Evolutionary conservation across 2,113 vertebrate genomes (phyloP).

Genomic region (Phalacrocorax brasilianus): DNA sequence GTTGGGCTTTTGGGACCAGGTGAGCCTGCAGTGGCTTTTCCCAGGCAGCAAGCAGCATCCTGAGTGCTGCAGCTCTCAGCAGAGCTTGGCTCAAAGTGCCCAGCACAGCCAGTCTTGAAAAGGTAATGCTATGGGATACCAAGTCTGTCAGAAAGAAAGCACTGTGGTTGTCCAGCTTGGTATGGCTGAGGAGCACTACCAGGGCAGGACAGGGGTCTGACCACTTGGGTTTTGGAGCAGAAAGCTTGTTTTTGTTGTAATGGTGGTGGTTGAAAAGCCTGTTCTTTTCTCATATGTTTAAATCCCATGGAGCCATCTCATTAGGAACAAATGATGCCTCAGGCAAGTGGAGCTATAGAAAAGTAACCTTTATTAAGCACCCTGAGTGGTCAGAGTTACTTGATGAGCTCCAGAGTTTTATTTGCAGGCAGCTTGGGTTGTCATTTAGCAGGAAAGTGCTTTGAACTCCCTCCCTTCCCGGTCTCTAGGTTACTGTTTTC

Average conservation of each 20-base stretch:
- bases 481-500: background rate
- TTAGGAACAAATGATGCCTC: slow-evolving; percentile 58
- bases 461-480: background rate
- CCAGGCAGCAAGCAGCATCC: background rate
- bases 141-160: background rate
- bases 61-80: background rate
- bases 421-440: slow-evolving; percentile 15
- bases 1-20: background rate
- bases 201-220: background rate
- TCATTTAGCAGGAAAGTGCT: background rate
- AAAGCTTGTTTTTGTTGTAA: background rate
- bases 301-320: slow-evolving; percentile 42
- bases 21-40: background rate
- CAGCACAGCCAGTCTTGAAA: background rate
- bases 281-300: background rate
- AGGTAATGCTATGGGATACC: background rate
- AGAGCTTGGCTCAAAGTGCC: background rate
- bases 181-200: background rate
- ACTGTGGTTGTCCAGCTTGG: background rate
- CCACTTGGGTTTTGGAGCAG: background rate
- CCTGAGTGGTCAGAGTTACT: slow-evolving; percentile 34
- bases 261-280: background rate
- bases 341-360: slow-evolving; percentile 19
- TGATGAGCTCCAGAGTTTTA: slow-evolving; percentile 46
- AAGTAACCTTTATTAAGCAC: slow-evolving; percentile 57